Evolutionary conservation across 2,888 invertebrate genomes (phyloP), one percentile per base, ranked within the genome.

Genomic region (Dolichopus griseipennis): DNA sequence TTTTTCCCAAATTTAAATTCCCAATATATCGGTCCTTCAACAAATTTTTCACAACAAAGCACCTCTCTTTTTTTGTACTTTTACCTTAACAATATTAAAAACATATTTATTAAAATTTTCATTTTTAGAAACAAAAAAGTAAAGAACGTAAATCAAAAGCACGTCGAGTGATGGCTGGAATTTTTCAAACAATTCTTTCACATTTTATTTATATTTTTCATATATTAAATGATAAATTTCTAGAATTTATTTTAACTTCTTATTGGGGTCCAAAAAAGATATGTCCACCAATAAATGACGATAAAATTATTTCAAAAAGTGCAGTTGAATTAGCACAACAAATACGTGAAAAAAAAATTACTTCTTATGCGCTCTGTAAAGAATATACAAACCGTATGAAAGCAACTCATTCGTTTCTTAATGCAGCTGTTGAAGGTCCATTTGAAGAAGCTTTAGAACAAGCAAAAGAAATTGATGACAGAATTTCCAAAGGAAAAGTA

Each of bases 361-460:
- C 86, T 65, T 87, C 89, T 2, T 88, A 87, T 75, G 85, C 88
- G 70, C 84, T 94, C 21, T 90, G 93, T 0, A 82, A 82, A 70
- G 85, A 88, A 2, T 95, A 88, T 77, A 90, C 93, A 71, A 87
- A 90, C 65, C 85, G 95, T 73, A 92, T 93, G 65, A 86, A 88
- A 72, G 84, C 86, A 76, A 73, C 78, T 0, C 93, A 96, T 78
- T 84, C 85, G 0, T 77, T 90, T 18, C 75, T 95, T 63, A 96
- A 96, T 81, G 90, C 93, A 0, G 85, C 96, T 0, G 91, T 93
- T 0, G 92, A 93, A 74, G 87, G 92, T 61, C 84, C 93, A 67
- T 96, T 88, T 77, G 84, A 87, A 10, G 88, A 85, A 4, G 95
- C 96, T 0, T 76, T 96, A 1, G 81, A 87, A 65, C 92, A 95